Evolutionary conservation across 2,113 vertebrate species (phyloP).

Genomic region (Sminthopsis crassicaudata): DNA sequence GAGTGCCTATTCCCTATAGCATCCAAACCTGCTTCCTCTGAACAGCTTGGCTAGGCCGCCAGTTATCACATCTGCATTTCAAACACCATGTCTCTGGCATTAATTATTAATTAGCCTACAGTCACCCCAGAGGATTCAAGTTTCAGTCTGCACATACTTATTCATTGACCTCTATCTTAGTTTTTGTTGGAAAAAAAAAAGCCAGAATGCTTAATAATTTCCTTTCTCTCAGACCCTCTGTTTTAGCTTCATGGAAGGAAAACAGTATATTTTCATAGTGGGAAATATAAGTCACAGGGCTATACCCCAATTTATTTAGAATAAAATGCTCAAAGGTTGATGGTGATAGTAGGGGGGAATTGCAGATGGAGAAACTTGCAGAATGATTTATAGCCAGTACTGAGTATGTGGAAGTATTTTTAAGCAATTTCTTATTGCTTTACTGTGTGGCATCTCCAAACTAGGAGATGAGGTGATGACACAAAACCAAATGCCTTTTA

Average conservation of each 20-base stretch:
- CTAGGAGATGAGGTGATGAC: conserved; percentile 23
- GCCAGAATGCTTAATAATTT: conserved; percentile 89
- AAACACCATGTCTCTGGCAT: conserved; percentile 98
- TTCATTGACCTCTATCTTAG: conserved; percentile 93
- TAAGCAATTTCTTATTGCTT: too few species aligned
- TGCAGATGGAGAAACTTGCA: conserved; percentile 15
- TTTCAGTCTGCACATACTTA: conserved; percentile 93
- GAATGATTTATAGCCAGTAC: conserved; percentile 75
- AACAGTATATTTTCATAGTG: conserved; percentile 79
- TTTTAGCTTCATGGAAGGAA: conserved; percentile 81
- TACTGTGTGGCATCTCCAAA: conserved; percentile 68
- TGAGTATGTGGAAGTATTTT: conserved; percentile 59
- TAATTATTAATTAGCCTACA: conserved; percentile 99
- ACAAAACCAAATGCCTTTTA: conserved; percentile 37
- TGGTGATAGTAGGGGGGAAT: conserved; percentile 51
- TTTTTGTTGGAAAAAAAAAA: conserved; percentile 82
- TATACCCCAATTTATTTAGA: conserved; percentile 80
- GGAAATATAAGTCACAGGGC: conserved; percentile 75
- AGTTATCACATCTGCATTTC: conserved; percentile 99
- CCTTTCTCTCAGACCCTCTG: conserved; percentile 85
- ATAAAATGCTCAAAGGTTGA: conserved; percentile 78
- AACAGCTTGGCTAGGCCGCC: conserved; percentile 94
- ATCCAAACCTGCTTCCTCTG: conserved; percentile 92
- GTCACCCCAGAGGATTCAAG: conserved; percentile 96
- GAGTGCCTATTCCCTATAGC: conserved; percentile 89